A percentile compares a stretch with the other conserved stretches of the same genome.
phyloP scores from a whole-genome alignment of 2,113 vertebrate species.

The Thomomys bottae region DNA sequence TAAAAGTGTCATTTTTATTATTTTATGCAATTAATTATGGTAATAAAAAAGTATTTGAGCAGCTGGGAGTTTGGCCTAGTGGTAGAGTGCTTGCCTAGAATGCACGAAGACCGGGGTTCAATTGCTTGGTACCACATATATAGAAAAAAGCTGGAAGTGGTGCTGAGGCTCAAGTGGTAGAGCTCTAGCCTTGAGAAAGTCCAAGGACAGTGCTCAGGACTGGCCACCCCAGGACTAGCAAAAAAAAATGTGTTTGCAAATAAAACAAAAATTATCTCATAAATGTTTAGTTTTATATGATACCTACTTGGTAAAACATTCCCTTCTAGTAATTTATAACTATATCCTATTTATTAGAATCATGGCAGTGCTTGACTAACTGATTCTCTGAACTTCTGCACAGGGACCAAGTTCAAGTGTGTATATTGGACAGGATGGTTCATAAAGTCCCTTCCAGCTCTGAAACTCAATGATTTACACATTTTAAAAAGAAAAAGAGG shows the following conservation, averaged over 20 bases:
- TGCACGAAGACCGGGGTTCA: no score
- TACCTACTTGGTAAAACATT: not conserved
- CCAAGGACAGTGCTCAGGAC: no score
- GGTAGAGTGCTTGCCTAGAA: no score
- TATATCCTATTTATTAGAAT: not conserved
- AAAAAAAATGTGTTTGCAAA: not conserved
- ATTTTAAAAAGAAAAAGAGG: not conserved
- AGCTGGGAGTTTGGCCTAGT: no score
- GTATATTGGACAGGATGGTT: not conserved
- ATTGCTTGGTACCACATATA: no score
- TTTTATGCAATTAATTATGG: not conserved
- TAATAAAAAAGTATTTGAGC: not conserved
- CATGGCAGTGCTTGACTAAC: not conserved
- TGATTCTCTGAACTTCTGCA: not conserved
- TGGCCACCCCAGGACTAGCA: no score
- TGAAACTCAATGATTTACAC: not conserved
- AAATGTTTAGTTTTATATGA: conserved; percentile 9
- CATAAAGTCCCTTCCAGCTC: not conserved
- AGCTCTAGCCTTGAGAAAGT: no score
- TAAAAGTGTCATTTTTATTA: not conserved
- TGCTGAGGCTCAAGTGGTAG: no score
- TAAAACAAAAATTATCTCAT: not conserved
- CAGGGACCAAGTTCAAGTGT: not conserved
- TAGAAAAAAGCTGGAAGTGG: no score
- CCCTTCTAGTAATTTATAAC: not conserved